These are phyloP conservation scores for Panzeria rudis DNA, from an alignment of 2,888 invertebrate species.

Conservation along the genomic window DNA sequence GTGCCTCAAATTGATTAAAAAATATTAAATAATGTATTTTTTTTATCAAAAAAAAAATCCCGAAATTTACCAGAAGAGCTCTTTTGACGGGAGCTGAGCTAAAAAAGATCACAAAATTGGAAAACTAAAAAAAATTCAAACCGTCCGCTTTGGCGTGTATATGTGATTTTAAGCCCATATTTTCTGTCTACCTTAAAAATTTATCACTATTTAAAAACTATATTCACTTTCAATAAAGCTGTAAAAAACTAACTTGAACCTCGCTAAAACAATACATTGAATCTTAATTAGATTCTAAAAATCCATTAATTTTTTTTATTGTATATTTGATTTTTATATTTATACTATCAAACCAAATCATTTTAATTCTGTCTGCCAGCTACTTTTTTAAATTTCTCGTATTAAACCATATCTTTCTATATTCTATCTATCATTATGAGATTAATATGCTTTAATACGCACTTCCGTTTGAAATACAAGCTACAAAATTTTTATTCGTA, in stretches of 20 bases:
- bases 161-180: too few relatives aligned
- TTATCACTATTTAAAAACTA: not conserved
- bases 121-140: too few relatives aligned
- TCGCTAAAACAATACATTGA: not conserved
- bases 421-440: not conserved
- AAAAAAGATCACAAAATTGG: too few relatives aligned
- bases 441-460: not conserved
- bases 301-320: not conserved
- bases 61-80: too few relatives aligned
- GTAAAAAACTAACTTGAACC: not conserved
- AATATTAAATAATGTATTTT: too few relatives aligned
- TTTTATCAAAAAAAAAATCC: too few relatives aligned
- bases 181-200: too few relatives aligned
- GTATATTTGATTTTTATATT: not conserved
- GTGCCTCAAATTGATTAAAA: too few relatives aligned
- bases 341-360: not conserved
- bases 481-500: not conserved
- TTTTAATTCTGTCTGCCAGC: not conserved
- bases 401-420: not conserved
- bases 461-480: conserved; percentile 14
- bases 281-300: not conserved
- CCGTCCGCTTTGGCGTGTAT: too few relatives aligned
- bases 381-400: not conserved
- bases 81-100: too few relatives aligned
- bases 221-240: not conserved